Base-by-base conservation (phyloP, 2,797 vertebrate genomes). In the Orientallactaga sibirica region DNA sequence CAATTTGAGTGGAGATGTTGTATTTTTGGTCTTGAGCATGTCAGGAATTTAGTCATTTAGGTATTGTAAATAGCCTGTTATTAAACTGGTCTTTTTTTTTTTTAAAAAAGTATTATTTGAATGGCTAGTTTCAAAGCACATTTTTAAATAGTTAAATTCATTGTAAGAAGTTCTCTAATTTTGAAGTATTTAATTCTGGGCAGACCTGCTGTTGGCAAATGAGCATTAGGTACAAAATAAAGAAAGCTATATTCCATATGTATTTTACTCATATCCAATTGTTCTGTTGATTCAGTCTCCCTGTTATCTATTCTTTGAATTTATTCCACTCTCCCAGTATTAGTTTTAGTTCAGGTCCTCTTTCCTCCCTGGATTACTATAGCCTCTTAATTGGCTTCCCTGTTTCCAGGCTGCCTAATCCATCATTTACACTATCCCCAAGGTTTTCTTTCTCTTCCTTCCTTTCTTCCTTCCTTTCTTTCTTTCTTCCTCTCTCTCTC, bases 51-150 rank as follows among this genome's bases (percentile, higher is more conserved):
- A 84, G 77, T 83, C 61, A 71, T 68, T 88, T 91, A 92, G 33
- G 43, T 67, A 90, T 64, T 94, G 41, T 90, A 88, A 96, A 93
- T 24, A 91, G 79, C 27, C 71, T 92, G 55, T 91, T 82, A 87
- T 88, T 94, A 92, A 83, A 73, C 74, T 16, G 14, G 16, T 58
- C 55, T 15, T 58, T 58, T 58, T 95, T 91, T 90, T 77, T 20
- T n/a, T n/a, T n/a, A n/a, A 74, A 90, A 37, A 37, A 37, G 33
- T 37, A 37, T 37, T 37, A 93, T 92, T 83, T 55, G 94, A 92
- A 82, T 87, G 37, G 76, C 75, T 78, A 43, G 48, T 89, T 92
- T 85, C 70, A 86, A 94, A 93, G 29, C 81, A 94, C 22, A 78
- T 11, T 93, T 22, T 84, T 68, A 58, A 58, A 18, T 67, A 87